phyloP scores from a whole-genome alignment of 2,797 vertebrate species.

The Alca torda region DNA sequence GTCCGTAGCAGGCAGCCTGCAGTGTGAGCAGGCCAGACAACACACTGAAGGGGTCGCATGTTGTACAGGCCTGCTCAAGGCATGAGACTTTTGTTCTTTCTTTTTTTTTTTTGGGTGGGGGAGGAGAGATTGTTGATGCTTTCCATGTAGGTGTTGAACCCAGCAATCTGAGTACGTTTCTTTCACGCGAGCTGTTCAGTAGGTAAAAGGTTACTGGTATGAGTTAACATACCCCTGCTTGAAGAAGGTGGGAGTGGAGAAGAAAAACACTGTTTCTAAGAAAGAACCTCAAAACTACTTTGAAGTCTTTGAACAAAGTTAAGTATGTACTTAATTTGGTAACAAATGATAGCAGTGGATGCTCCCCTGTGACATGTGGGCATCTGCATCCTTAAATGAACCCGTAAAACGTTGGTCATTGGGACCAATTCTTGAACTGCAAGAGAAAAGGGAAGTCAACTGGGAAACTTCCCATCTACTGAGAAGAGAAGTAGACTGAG shows the following conservation, averaged over 20 bases:
- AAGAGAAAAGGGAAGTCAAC: not conserved
- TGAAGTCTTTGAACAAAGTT: not conserved
- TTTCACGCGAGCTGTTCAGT: not conserved
- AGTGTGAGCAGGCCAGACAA: not conserved
- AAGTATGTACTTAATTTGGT: not conserved
- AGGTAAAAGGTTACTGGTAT: not conserved
- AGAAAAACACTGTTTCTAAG: not conserved
- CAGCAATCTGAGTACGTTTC: not conserved
- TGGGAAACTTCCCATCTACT: not conserved
- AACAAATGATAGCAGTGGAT: not conserved
- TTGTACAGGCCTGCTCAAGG: not conserved
- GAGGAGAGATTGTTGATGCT: not conserved
- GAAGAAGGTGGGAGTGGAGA: not conserved
- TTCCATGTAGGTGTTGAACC: not conserved
- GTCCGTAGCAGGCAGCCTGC: not conserved
- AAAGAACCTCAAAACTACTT: not conserved
- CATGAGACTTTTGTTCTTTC: accelerated
- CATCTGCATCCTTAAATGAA: not conserved
- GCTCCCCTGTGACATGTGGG: not conserved
- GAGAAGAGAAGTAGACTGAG: not conserved
- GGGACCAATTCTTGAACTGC: not conserved
- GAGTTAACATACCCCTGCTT: not conserved
- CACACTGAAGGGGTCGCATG: not conserved
- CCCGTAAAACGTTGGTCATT: not conserved
- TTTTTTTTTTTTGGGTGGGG: too few relatives aligned